phyloP scores from a whole-genome alignment of 37 sponge, comb jelly and placozoan species.

The Haliclona indistincta region DNA sequence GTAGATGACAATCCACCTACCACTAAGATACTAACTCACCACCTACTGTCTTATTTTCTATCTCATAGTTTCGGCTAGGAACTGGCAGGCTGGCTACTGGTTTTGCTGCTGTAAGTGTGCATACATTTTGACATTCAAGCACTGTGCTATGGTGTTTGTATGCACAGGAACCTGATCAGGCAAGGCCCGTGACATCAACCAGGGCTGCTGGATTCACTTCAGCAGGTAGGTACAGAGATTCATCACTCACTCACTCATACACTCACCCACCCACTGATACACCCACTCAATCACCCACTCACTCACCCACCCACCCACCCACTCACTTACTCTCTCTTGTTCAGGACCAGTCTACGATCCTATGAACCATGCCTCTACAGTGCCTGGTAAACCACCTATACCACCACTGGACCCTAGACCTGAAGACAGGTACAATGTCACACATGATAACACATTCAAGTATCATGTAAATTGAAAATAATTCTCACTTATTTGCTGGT shows the following conservation, averaged over 20 bases:
- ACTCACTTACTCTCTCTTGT: too few species aligned
- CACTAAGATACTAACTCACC: neutral
- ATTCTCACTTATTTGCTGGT: neutral
- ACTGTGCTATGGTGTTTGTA: neutral
- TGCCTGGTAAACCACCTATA: constrained; percentile 3
- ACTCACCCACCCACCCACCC: too few species aligned
- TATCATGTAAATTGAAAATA: too few species aligned
- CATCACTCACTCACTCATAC: too few species aligned
- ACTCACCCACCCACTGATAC: too few species aligned
- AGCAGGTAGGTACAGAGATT: too few species aligned
- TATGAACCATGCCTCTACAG: too few species aligned
- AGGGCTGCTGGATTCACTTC: constrained; percentile 85
- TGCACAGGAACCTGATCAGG: constrained; percentile 62
- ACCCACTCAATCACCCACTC: too few species aligned
- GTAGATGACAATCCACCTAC: neutral
- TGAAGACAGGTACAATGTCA: constrained; percentile 41
- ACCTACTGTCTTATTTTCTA: neutral
- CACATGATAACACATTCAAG: too few species aligned
- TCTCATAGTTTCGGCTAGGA: neutral
- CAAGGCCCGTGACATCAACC: constrained; percentile 93
- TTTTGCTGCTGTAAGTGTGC: constrained; percentile 30
- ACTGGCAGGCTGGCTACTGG: constrained; percentile 26
- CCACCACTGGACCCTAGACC: constrained; percentile 25
- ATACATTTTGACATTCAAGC: neutral
- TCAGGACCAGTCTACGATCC: too few species aligned